phyloP scores from a whole-genome alignment of 2,797 vertebrate genomes.

The Fringilla coelebs region DNA sequence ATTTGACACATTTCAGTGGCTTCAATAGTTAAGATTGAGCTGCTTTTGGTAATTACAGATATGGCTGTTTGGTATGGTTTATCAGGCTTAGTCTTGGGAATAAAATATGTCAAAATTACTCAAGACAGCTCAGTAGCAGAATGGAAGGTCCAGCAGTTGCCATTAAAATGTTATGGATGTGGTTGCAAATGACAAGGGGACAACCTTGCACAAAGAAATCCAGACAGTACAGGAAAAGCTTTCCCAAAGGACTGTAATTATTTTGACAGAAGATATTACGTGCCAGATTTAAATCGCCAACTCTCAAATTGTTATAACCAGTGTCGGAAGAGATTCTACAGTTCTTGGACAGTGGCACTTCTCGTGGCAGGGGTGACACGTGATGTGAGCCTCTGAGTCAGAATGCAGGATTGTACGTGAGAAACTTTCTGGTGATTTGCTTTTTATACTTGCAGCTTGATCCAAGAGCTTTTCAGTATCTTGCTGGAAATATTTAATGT shows the following conservation, averaged over 20 bases:
- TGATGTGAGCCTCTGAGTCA: neutral
- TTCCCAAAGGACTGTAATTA: neutral
- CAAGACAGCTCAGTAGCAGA: neutral
- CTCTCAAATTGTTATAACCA: neutral
- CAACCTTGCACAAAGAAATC: neutral
- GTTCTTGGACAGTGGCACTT: neutral
- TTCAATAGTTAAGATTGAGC: neutral
- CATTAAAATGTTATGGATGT: constrained; percentile 15
- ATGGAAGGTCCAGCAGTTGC: neutral
- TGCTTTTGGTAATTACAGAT: neutral
- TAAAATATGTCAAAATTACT: neutral
- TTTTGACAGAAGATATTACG: neutral
- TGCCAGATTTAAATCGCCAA: neutral
- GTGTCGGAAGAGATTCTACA: neutral
- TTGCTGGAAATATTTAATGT: neutral
- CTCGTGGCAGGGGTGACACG: neutral
- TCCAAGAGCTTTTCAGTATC: neutral
- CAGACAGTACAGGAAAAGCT: neutral
- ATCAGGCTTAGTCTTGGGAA: neutral
- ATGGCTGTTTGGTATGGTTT: neutral
- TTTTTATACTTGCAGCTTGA: neutral
- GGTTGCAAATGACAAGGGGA: neutral
- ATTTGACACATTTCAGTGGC: neutral
- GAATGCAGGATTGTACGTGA: neutral
- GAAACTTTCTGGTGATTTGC: neutral